Evolutionary conservation across 1,140 invertebrate genomes (phyloP).

Genomic region (Ceratosolen fusciceps): DNA sequence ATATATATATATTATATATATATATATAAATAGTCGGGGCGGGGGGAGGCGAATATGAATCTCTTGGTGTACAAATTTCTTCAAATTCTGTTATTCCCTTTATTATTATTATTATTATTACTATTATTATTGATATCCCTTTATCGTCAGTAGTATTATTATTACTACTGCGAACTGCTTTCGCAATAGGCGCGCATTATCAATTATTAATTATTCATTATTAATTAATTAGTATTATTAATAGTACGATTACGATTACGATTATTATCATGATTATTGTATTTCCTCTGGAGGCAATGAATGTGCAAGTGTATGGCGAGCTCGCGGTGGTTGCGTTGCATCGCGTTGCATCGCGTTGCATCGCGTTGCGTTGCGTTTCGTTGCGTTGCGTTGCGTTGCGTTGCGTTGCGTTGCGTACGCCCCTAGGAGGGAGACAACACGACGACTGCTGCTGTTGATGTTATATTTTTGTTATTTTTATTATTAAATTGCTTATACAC

Average conservation of each 20-base stretch:
- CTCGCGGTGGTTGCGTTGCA: slow-evolving; percentile 49
- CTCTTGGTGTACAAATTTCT: slow-evolving; percentile 49
- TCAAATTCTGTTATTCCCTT: slow-evolving; percentile 35
- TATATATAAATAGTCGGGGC: slow-evolving; percentile 46
- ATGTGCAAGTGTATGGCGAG: slow-evolving; percentile 56
- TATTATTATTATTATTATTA: slow-evolving; percentile 36
- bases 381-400: too few relatives aligned
- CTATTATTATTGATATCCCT: slow-evolving; percentile 33
- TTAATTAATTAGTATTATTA: slow-evolving; percentile 23
- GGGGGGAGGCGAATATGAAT: slow-evolving; percentile 46
- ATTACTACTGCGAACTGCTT: slow-evolving; percentile 14
- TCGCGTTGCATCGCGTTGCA: too few relatives aligned
- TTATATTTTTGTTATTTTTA: slow-evolving; percentile 71
- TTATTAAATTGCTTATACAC: slow-evolving; percentile 57
- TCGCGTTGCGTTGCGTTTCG: too few relatives aligned
- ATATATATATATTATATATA: too few relatives aligned
- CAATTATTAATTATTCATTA: too few relatives aligned
- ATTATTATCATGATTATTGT: slow-evolving; percentile 42
- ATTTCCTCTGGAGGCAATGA: slow-evolving; percentile 51
- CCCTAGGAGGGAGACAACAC: slow-evolving; percentile 58
- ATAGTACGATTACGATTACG: slow-evolving; percentile 42
- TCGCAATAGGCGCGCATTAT: too few relatives aligned
- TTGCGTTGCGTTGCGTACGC: too few relatives aligned
- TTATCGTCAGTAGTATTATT: slow-evolving; percentile 31
- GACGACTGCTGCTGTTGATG: slow-evolving; percentile 68